These are phyloP conservation scores for Oryzias woworae DNA, from an alignment of 2,113 vertebrate genomes.

Conservation along the genomic window DNA sequence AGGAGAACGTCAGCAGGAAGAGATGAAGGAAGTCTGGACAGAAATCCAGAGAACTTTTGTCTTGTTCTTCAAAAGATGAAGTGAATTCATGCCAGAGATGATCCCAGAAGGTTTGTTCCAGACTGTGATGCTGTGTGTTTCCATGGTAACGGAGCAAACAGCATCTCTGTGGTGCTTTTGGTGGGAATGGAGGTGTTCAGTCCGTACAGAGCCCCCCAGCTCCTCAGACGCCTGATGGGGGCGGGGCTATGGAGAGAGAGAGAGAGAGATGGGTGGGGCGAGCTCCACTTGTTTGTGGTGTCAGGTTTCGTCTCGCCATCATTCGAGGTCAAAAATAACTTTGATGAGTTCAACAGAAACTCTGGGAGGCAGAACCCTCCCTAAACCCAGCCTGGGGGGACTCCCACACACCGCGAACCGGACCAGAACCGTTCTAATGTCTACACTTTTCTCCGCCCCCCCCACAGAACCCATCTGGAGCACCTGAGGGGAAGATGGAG, in stretches of 20 bases:
- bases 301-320: conserved; percentile 38
- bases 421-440: neutral
- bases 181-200: too few relatives aligned
- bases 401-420: neutral
- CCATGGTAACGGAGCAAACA: too few relatives aligned
- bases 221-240: neutral
- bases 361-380: conserved; percentile 38
- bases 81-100: too few relatives aligned
- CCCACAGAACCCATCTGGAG: conserved; percentile 27
- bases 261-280: neutral
- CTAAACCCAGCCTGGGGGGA: neutral
- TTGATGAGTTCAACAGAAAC: conserved; percentile 20
- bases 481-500: conserved; percentile 46
- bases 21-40: too few relatives aligned
- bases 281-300: conserved; percentile 14
- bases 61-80: too few relatives aligned
- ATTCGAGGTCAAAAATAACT: conserved; percentile 47
- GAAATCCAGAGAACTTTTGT: too few relatives aligned
- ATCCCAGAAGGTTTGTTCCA: too few relatives aligned
- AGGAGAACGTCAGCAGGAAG: too few relatives aligned
- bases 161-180: too few relatives aligned
- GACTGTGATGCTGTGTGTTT: too few relatives aligned
- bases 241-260: neutral
- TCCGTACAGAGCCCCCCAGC: too few relatives aligned
- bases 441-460: conserved; percentile 6